These are phyloP conservation scores for Chelmon rostratus DNA, from an alignment of 2,797 vertebrate species.

Conservation along the genomic window DNA sequence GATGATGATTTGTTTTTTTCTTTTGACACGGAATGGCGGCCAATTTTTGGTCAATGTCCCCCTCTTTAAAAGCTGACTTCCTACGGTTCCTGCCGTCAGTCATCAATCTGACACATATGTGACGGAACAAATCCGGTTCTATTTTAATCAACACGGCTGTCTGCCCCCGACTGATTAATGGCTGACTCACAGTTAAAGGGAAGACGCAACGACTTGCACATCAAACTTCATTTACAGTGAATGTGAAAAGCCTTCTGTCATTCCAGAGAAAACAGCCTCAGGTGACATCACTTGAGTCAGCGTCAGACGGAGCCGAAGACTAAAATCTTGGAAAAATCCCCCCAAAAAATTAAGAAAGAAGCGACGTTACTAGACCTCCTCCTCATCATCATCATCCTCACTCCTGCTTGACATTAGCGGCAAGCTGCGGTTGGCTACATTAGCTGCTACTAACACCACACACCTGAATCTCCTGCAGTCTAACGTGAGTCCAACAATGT, in stretches of 20 bases:
- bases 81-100: not conserved
- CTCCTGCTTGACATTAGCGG: not conserved
- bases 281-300: not conserved
- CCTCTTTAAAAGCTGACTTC: not conserved
- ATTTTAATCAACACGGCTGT: not conserved
- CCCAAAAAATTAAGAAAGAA: not conserved
- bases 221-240: not conserved
- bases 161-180: not conserved
- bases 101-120: not conserved
- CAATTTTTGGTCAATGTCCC: not conserved
- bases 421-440: not conserved
- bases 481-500: not conserved
- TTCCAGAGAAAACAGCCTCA: not conserved
- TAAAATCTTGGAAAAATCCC: not conserved
- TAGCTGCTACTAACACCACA: not conserved
- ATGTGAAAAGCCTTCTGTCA: not conserved
- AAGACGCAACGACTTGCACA: not conserved
- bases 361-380: not conserved
- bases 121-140: not conserved
- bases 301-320: not conserved
- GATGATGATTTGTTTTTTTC: not conserved
- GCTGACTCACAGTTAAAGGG: not conserved
- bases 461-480: too few relatives aligned
- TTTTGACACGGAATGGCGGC: not conserved
- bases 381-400: not conserved